phyloP scores from a whole-genome alignment of 30 jellyfish, hydroid and myxozoan species.

The Haliclystus octoradiatus region DNA sequence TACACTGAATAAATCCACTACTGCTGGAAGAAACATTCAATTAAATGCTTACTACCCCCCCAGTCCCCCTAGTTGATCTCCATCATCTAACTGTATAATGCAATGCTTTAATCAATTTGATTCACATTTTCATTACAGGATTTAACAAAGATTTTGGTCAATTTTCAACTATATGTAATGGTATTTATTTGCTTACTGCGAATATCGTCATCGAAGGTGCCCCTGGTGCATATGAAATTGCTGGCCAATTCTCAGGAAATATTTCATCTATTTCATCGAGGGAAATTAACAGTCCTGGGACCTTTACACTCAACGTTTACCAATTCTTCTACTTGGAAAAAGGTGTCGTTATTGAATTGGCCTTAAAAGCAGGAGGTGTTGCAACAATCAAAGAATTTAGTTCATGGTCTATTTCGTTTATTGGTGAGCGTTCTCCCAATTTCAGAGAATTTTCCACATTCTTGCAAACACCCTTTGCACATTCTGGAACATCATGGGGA shows the following conservation, averaged over 20 bases:
- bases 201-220: conserved; percentile 73
- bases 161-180: conserved; percentile 66
- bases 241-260: conserved; percentile 35
- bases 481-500: conserved; percentile 18
- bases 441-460: conserved; percentile 53
- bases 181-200: conserved; percentile 65
- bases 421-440: conserved; percentile 47
- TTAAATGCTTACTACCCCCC: no score
- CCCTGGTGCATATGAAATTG: conserved; percentile 49
- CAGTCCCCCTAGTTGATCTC: no score
- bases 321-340: conserved; percentile 56
- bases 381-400: conserved; percentile 32
- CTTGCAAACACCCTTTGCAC: conserved; percentile 5
- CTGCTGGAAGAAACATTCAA: no score
- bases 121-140: not conserved
- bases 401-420: conserved; percentile 74
- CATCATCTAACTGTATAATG: no score
- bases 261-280: conserved; percentile 22
- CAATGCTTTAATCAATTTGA: no score
- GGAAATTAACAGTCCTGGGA: conserved; percentile 6
- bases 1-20: no score
- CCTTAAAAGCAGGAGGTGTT: conserved; percentile 24
- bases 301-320: conserved; percentile 46
- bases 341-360: conserved; percentile 40
- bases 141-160: conserved; percentile 26